Base-by-base conservation (phyloP, 2,888 invertebrate genomes). In the Elysia crispata region DNA sequence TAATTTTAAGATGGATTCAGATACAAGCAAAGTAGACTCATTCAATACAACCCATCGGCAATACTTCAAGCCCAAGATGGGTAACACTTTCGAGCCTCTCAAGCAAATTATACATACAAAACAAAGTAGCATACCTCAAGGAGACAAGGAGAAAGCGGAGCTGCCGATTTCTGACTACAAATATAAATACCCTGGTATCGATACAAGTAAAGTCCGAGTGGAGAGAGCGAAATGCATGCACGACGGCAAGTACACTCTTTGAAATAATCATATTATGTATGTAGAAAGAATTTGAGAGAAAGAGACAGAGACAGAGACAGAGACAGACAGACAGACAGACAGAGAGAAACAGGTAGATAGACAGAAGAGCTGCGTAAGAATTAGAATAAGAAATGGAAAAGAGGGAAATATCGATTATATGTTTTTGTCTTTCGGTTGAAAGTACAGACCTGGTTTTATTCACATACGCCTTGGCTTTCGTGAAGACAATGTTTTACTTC, bases 1-100 rank as follows among this genome's bases (percentile, higher is more conserved):
- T 5, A 91, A 90, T 83, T 91, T 90, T 77, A 91, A 90, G 83
- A 89, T 90, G 89, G 90, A 91, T 80, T 77, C 84, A 50, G 91
- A 91, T 79, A 76, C 86, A 23, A 86, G 83, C 66, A 89, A 90
- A 84, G 86, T 90, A 25, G 85, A 89, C 73, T 83, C 84, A 3
- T 90, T 89, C 81, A 82, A 86, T 13, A 90, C 90, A n/a, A 88
- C 89, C 28, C 89, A 90, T 72, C 86, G 86, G 70, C 76, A 83
- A 1, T 88, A 89, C 77, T 91, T 88, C 76, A 85, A 86, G 30
- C 89, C 91, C 0, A 87, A 89, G 80, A 83, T 86, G 81, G 79
- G 79, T 28, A 82, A 83, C 31, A 83, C 77, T 25, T 84, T 81
- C 69, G 50, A 80, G n/a, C 79, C 82, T 18, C 76, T 62, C n/a